Percentiles rank a stretch among this genome's conserved stretches.
These are phyloP conservation scores for Helicoverpa zea DNA, from an alignment of 1,140 invertebrate species.

Conservation along the genomic window DNA sequence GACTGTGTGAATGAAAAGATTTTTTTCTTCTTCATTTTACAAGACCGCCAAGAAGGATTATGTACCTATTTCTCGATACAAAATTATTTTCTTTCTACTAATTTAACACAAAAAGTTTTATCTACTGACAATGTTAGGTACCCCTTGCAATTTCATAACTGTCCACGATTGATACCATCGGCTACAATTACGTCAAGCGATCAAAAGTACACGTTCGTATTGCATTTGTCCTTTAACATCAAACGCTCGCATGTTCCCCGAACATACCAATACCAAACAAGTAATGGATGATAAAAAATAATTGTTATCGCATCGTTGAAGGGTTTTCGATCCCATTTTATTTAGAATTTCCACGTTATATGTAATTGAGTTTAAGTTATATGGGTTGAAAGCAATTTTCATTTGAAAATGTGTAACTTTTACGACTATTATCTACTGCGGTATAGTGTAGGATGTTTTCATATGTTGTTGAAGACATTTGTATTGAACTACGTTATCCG, in stretches of 20 bases:
- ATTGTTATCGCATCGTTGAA: conserved; percentile 34
- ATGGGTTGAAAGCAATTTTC: neutral
- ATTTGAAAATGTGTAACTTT: conserved; percentile 8
- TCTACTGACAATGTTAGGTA: no score
- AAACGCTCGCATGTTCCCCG: conserved; percentile 3
- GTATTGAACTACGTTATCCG: neutral
- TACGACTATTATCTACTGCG: neutral
- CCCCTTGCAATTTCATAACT: neutral
- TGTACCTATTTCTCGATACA: no score
- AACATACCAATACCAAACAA: conserved; percentile 19
- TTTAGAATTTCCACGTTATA: conserved; percentile 23
- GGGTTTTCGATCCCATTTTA: conserved; percentile 30
- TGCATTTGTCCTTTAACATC: neutral
- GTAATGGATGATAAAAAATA: conserved; percentile 43
- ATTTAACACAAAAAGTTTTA: no score
- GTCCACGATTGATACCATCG: neutral
- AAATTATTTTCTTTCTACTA: no score
- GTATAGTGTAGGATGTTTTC: neutral
- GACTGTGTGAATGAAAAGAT: no score
- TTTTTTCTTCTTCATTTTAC: neutral
- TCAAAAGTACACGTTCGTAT: neutral
- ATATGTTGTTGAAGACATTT: neutral
- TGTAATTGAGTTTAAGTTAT: conserved; percentile 34
- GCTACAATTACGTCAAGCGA: neutral
- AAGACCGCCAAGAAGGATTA: no score